These are phyloP conservation scores for Dryococelus australis DNA, from an alignment of 2,888 invertebrate genomes.

Conservation along the genomic window DNA sequence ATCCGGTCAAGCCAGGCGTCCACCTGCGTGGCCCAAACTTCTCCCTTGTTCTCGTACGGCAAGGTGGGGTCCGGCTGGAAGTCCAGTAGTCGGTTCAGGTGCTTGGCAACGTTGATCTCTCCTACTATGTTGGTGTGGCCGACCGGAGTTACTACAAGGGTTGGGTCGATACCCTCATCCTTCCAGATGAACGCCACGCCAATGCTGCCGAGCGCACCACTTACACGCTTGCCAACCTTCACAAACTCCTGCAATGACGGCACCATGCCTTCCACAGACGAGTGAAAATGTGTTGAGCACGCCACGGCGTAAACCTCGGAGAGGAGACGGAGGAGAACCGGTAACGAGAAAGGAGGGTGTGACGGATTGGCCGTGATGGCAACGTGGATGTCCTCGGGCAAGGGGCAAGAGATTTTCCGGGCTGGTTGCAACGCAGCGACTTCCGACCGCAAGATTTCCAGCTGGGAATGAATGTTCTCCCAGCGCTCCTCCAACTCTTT, in stretches of 20 bases:
- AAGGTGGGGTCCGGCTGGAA: background rate
- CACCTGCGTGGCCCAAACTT: background rate
- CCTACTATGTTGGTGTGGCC: constrained; percentile 22
- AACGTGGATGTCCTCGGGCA: background rate
- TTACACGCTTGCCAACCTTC: background rate
- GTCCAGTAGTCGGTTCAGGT: constrained; percentile 31
- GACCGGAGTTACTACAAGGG: constrained; percentile 25
- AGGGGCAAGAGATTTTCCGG: background rate
- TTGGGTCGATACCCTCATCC: constrained; percentile 20
- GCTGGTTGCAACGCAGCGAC: background rate
- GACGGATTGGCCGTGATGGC: constrained; percentile 32
- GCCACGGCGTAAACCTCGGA: background rate
- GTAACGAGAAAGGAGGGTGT: constrained; percentile 31
- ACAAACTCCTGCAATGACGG: background rate
- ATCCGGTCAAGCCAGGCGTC: constrained; percentile 32
- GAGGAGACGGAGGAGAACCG: constrained; percentile 21
- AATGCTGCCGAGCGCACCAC: background rate
- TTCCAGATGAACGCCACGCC: constrained; percentile 33
- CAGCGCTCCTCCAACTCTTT: constrained; percentile 31
- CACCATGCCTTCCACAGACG: constrained; percentile 19
- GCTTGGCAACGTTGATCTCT: constrained; percentile 33
- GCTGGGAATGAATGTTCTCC: constrained; percentile 13
- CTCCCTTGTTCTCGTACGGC: constrained; percentile 32
- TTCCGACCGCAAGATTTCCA: constrained; percentile 18
- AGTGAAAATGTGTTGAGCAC: constrained; percentile 12